Percentiles rank a stretch among this genome's conserved stretches.
phyloP scores from a whole-genome alignment of 2,888 invertebrate genomes.

The Leucania comma region DNA sequence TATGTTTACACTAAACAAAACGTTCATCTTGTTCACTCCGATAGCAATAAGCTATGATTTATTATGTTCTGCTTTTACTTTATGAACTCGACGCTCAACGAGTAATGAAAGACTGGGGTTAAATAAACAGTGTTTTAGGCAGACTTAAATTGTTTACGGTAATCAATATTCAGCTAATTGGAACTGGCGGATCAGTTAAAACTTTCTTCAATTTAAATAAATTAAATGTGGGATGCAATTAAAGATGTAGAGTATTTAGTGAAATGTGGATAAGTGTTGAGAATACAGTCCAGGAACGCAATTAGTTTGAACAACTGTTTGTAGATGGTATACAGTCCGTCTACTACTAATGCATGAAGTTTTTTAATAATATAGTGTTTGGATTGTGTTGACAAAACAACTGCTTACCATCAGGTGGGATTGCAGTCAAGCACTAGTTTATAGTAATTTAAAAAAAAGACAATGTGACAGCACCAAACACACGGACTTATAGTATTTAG shows the following conservation, averaged over 20 bases:
- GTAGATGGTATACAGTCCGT: too few species aligned
- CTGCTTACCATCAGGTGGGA: too few species aligned
- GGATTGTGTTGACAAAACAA: too few species aligned
- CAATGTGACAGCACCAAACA: too few species aligned
- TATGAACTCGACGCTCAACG: constrained; percentile 36
- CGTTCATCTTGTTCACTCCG: constrained; percentile 35
- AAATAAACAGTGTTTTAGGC: constrained; percentile 28
- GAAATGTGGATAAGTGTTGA: neutral
- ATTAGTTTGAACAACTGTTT: neutral
- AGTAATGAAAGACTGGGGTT: constrained; percentile 19
- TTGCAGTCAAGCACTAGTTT: too few species aligned
- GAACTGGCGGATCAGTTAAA: constrained; percentile 18
- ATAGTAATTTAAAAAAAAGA: too few species aligned
- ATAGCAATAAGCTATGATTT: constrained; percentile 42
- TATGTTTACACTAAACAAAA: constrained; percentile 43
- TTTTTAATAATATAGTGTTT: too few species aligned
- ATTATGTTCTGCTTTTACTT: constrained; percentile 40
- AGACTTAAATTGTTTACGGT: constrained; percentile 48
- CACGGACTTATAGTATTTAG: too few species aligned
- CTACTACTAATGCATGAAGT: too few species aligned
- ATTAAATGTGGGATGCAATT: constrained; percentile 28
- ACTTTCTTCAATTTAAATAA: constrained; percentile 29
- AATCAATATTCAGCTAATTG: constrained; percentile 38
- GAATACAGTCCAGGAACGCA: neutral
- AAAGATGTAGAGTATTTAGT: neutral